Evolutionary conservation across 2,888 invertebrate genomes (phyloP), one percentile per base, ranked within the genome.

Genomic region (Drosophila antonietae): DNA sequence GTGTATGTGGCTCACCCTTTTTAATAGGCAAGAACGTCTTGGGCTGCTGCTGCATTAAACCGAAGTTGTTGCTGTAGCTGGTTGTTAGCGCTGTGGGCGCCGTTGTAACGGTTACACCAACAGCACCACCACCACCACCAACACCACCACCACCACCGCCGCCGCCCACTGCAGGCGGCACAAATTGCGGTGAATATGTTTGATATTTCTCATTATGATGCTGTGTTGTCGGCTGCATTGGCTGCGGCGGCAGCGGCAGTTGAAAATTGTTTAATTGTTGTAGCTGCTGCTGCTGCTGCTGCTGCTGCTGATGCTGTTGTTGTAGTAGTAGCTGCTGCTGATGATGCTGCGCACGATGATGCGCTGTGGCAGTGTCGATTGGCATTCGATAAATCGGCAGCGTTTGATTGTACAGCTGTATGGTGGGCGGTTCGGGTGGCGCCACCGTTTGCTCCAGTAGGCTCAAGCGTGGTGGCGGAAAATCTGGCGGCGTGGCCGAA

Each of bases 1-100:
- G 61, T 65, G 63, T 57, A 68, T 88, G 78, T 87, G 83, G 90
- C 91, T 91, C 91, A 91, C 91, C 91, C 90, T 90, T 88, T 72
- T 84, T 79, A 77, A 79, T 80, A 88, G 90, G 89, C 81, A 83
- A 80, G 83, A 82, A 74, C 84, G 75, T 84, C 84, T 90, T 87
- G 66, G 89, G 78, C 75, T 83, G 85, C 47, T 84, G 86, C 69
- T 77, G 87, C 80, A 78, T 68, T 66, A 59, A 71, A 75, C 74
- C 86, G 58, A 75, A 55, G 73, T 61, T 66, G 75, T 67, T 75
- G 80, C 61, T 68, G 61, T 67, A 56, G 69, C 63, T 62, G 56
- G 64, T 69, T 39, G 73, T 80, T n/a, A 78, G 44, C 56, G 73
- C 69, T 28, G 73, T 64, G 41, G 78, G 63, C 41, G 69, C 66